A percentile compares a stretch with the other conserved stretches of the same genome.
Evolutionary conservation across 2,888 invertebrate species (phyloP).

Genomic region (Aspidapion aeneum): DNA sequence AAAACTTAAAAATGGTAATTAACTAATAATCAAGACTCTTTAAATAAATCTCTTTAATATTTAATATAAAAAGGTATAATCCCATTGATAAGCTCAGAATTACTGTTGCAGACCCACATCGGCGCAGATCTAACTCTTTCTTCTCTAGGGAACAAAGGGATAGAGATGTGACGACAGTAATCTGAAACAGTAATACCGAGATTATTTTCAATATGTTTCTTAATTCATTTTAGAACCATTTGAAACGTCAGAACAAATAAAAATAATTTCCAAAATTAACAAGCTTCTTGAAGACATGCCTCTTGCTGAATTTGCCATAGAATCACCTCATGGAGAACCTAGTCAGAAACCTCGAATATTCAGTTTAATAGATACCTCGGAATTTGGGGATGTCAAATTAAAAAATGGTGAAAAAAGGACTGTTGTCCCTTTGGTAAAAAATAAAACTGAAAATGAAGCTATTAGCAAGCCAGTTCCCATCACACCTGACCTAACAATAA

Average conservation of each 20-base stretch:
- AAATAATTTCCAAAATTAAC: neutral
- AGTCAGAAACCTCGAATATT: constrained; percentile 13
- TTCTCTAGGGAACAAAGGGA: too few relatives aligned
- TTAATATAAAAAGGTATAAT: too few relatives aligned
- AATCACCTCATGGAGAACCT: constrained; percentile 9
- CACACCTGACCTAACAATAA: neutral
- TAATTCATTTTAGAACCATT: too few relatives aligned
- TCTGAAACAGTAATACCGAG: too few relatives aligned
- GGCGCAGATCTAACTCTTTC: too few relatives aligned
- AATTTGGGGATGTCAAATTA: constrained; percentile 11
- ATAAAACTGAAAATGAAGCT: neutral
- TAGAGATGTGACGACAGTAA: too few relatives aligned
- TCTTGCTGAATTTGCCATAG: neutral
- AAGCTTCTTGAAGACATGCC: neutral
- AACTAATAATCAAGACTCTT: too few relatives aligned
- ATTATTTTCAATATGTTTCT: too few relatives aligned
- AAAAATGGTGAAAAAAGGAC: neutral
- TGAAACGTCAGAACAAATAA: neutral
- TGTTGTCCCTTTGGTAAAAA: neutral
- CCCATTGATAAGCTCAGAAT: too few relatives aligned
- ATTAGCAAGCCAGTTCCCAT: neutral
- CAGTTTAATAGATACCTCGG: constrained; percentile 11
- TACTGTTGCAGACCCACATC: too few relatives aligned
- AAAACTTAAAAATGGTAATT: too few relatives aligned
- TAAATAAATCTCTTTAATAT: too few relatives aligned